These are phyloP conservation scores for mouse (Mus musculus) DNA, from an alignment of 2,113 vertebrate genomes.

Conservation along the genomic window GRCm39 chr9:111350001-111350500, in stretches of 20 bases:
- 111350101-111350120: background rate
- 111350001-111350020: background rate
- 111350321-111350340: background rate
- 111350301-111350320: background rate
- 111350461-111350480: background rate
- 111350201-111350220: background rate
- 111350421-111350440: background rate
- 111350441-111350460: background rate
- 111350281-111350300: constrained; percentile 1
- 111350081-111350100: background rate
- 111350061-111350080: background rate
- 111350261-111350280: background rate
- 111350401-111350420: background rate
- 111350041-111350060: background rate
- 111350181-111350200: background rate
- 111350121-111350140: background rate
- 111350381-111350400: background rate
- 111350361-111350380: constrained; percentile 55
- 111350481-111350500: background rate
- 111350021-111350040: background rate
- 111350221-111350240: background rate
- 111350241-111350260: background rate
- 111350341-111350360: background rate
- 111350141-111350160: background rate
- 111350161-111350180: background rate